Base-by-base conservation (phyloP, 2,888 invertebrate genomes). In the Cremastobaeus sp. region DNA sequence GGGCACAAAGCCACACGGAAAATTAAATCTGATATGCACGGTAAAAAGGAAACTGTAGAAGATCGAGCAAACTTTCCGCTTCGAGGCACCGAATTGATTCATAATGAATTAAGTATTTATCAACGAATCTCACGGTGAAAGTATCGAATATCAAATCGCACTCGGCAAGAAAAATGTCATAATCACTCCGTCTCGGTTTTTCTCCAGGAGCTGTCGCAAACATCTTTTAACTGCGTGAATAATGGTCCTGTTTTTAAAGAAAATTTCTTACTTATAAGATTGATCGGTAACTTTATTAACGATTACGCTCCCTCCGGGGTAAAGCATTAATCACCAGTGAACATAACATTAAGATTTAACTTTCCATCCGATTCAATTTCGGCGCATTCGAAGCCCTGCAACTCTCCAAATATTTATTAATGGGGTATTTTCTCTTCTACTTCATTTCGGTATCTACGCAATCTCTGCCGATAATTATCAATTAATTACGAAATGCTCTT, bases 361-460 rank as follows among this genome's bases (percentile, higher is more conserved):
- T 54, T 34, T 55, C 55, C 54, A 65, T 55, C 54, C 54, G 45
- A 39, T 54, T 30, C 18, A 41, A 28, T 43, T 52, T 6, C 1
- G 39, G 21, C 15, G 21, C 30, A 12, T 50, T 37, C 11, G 30
- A 54, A 17, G 15, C 17, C n/a, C 52, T 34, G 35, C 25, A 52
- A 62, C 32, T 41, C 34, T 52, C 43, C 20, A 32, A 50, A 28
- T 28, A 9, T 20, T 48, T 52, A 17, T 34, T 20, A 9, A 34
- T 35, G 32, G 30, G 21, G 32, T 18, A 64, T 64, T 52, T 50
- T 35, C 18, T 14, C 20, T 3, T 9, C 12, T 15, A 65, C 45
- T 45, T 30, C 43, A 45, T 45, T 47, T 47, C 20, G 43, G 52
- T 50, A 30, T 30, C n/a, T 17, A 5, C 4, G 11, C 25, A 52